phyloP scores from a whole-genome alignment of 2,888 invertebrate genomes.

The Chalcis sispes region DNA sequence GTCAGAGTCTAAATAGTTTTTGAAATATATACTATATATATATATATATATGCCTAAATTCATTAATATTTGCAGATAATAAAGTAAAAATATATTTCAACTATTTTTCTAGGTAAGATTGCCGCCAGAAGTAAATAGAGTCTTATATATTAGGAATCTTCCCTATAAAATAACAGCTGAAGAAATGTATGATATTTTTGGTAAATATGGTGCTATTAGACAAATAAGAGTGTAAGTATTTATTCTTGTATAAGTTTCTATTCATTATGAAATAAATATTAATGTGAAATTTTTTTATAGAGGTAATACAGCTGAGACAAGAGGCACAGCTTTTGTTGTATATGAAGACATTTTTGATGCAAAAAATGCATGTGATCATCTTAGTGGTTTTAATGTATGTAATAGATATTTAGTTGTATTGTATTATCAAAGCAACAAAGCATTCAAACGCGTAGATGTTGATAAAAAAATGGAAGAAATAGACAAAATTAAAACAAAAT shows the following conservation, averaged over 20 bases:
- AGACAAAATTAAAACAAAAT: slow-evolving; percentile 96
- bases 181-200: slow-evolving; percentile 99
- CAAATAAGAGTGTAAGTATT: slow-evolving; percentile 96
- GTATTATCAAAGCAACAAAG: slow-evolving; percentile 97
- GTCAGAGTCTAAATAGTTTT: too few species aligned
- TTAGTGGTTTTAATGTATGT: slow-evolving; percentile 99
- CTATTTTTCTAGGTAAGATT: slow-evolving; percentile 88
- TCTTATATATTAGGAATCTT: slow-evolving; percentile 96
- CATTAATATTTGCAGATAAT: slow-evolving; percentile 1
- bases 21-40: too few species aligned
- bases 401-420: slow-evolving; percentile 99
- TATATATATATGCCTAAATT: too few species aligned
- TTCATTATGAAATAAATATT: neutral
- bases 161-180: slow-evolving; percentile 99
- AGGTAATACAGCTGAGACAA: slow-evolving; percentile 97
- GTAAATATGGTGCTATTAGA: slow-evolving; percentile 99
- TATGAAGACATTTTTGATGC: slow-evolving; percentile 99
- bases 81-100: slow-evolving; percentile 18
- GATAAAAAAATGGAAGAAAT: slow-evolving; percentile 97
- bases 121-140: slow-evolving; percentile 98
- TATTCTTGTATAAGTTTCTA: neutral
- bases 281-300: slow-evolving; percentile 77
- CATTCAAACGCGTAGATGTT: slow-evolving; percentile 95
- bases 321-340: slow-evolving; percentile 99
- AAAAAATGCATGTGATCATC: slow-evolving; percentile 99